phyloP scores from a whole-genome alignment of 30 jellyfish, hydroid and myxozoan species.

The Hydra vulgaris region DNA sequence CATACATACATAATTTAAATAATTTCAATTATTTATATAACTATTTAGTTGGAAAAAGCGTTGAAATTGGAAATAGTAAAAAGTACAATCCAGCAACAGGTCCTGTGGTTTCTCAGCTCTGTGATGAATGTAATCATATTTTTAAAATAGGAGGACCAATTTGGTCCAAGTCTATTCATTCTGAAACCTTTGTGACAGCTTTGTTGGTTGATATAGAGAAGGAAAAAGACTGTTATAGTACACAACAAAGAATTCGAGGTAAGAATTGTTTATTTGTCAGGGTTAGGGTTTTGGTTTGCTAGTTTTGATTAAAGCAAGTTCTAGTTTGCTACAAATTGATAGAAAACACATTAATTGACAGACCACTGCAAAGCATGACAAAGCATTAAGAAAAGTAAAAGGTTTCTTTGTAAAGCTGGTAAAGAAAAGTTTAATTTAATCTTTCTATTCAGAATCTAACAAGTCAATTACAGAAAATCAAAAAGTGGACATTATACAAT shows the following conservation, averaged over 20 bases:
- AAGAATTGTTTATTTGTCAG: not conserved
- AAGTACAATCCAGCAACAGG: slow-evolving; percentile 89
- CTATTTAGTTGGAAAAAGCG: slow-evolving; percentile 58
- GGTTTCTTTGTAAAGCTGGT: not conserved
- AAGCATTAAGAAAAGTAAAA: too few relatives aligned
- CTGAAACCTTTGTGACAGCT: slow-evolving; percentile 38
- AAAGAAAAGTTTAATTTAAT: not conserved
- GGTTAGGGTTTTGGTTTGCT: not conserved
- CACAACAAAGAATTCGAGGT: slow-evolving; percentile 77
- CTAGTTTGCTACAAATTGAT: not conserved
- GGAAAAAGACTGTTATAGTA: slow-evolving; percentile 36
- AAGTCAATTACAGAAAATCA: too few relatives aligned
- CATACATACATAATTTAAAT: too few relatives aligned
- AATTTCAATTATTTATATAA: not conserved
- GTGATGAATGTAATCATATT: slow-evolving; percentile 71
- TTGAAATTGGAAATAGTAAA: slow-evolving; percentile 70
- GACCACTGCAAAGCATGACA: too few relatives aligned
- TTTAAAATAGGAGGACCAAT: slow-evolving; percentile 90
- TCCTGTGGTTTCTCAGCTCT: slow-evolving; percentile 53
- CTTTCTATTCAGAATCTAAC: too few relatives aligned
- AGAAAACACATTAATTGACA: not conserved
- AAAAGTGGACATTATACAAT: too few relatives aligned
- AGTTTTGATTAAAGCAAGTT: not conserved
- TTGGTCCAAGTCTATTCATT: slow-evolving; percentile 85
- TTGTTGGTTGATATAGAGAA: slow-evolving; percentile 27